Percentiles rank a stretch among this genome's conserved stretches.
Conservation (phyloP, 2,797 vertebrate species). For the Staurois parvus region DNA sequence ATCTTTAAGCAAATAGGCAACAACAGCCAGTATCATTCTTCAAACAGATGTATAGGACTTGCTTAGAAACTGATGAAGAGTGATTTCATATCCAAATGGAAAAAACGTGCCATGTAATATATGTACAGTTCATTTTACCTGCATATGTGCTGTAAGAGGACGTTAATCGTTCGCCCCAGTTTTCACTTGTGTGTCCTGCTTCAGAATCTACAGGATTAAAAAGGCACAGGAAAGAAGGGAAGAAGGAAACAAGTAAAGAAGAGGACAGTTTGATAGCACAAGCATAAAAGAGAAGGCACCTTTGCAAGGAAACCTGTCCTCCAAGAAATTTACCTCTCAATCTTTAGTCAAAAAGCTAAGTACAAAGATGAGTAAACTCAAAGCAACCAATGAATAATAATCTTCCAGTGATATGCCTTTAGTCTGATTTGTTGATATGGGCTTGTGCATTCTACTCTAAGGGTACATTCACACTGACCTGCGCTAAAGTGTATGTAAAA, state of each 20-base stretch:
- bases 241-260: slow-evolving; percentile 74
- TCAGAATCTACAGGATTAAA: slow-evolving; percentile 92
- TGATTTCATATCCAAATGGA: neutral
- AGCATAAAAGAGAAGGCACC: slow-evolving; percentile 30
- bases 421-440: too few relatives aligned
- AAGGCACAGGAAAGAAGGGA: slow-evolving; percentile 79
- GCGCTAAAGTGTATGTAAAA: too few relatives aligned
- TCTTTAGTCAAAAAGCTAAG: neutral
- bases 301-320: neutral
- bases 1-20: neutral
- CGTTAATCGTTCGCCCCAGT: slow-evolving; percentile 89
- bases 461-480: too few relatives aligned
- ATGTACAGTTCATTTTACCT: slow-evolving; percentile 78
- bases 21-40: neutral
- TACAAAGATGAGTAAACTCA: neutral
- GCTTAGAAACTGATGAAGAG: neutral
- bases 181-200: slow-evolving; percentile 87
- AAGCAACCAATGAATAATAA: too few relatives aligned
- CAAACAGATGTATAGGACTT: neutral
- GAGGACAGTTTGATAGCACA: slow-evolving; percentile 60
- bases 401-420: too few relatives aligned
- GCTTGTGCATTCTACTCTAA: too few relatives aligned
- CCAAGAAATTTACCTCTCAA: neutral
- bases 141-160: slow-evolving; percentile 87
- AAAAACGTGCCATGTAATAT: slow-evolving; percentile 1